Evolutionary conservation across 2,797 vertebrate genomes (phyloP), one percentile per base, ranked within the genome.

Genomic region (Galagoides demidoff): DNA sequence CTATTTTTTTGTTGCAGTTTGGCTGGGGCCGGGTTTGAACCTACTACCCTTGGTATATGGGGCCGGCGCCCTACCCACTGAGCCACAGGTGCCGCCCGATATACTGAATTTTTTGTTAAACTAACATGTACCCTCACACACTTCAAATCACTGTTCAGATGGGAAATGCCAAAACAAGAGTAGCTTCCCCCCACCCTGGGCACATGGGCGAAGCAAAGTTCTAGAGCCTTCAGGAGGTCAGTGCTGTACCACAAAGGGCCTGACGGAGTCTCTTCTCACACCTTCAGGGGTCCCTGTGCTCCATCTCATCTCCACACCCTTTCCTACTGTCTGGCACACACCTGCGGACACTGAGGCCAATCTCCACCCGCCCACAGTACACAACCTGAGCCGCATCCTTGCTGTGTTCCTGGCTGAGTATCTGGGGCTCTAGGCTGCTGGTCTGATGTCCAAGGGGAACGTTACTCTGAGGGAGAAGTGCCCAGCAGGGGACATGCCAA

Each of bases 261-360:
- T 66, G 25, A 59, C 14, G 0, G 0, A 37, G 22, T 83, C 9
- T 83, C 61, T 16, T 39, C 27, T 82, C 3, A 85, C 57, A 0
- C 61, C 64, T 39, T 0, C 92, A 99, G 99, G 99, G 1, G 99
- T 99, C 3, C 99, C 99, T 0, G 99, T 99, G 79, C 98, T 99
- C 0, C 99, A 99, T 45, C 94, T 99, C 97, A 99, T 99, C 49
- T 94, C 99, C 81, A 99, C 99, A 0, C 99, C 99, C 12, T 99
- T 99, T 98, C 99, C 99, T 0, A 76, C 98, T 4, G 99, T 99
- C 97, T 99, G 99, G 99, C 99, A 99, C 96, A 99, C 99, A 0
- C 93, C 99, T 89, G 98, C 99, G 0, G 99, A 99, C 98, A 98
- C 98, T 0, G 99, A 99, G 96, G 98, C 99, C 93, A 99, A 99